Evolutionary conservation across 2,113 vertebrate species (phyloP).

Genomic region (Istiophorus platypterus): DNA sequence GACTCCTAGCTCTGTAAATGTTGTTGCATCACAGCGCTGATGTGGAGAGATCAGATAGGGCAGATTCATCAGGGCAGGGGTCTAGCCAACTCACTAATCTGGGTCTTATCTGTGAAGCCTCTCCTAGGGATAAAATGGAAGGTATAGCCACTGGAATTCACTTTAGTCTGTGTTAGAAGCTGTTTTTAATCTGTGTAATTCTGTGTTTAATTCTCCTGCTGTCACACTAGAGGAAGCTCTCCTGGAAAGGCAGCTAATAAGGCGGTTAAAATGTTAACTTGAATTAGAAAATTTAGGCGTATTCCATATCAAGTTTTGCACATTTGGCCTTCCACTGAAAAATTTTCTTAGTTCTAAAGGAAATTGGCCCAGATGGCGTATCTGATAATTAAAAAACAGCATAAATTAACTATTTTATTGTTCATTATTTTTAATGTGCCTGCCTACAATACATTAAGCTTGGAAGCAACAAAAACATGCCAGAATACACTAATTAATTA

Average conservation of each 20-base stretch:
- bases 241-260: background rate
- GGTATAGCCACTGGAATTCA: constrained; percentile 1
- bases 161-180: constrained; percentile 1
- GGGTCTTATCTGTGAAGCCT: constrained; percentile 4
- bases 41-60: background rate
- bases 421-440: background rate
- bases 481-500: background rate
- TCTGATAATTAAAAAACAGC: background rate
- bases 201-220: background rate
- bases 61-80: background rate
- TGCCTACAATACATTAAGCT: background rate
- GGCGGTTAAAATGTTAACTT: background rate
- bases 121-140: background rate
- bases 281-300: background rate
- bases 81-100: constrained; percentile 1
- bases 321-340: background rate
- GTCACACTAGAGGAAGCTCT: background rate
- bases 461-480: background rate
- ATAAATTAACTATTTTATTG: constrained; percentile 39
- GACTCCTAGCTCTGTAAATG: background rate
- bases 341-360: background rate
- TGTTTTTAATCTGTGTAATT: background rate
- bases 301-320: background rate
- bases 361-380: constrained; percentile 16
- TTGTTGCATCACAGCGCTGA: constrained; percentile 2